Evolutionary conservation across 2,888 invertebrate genomes (phyloP).

Genomic region (Melinaea menophilus): DNA sequence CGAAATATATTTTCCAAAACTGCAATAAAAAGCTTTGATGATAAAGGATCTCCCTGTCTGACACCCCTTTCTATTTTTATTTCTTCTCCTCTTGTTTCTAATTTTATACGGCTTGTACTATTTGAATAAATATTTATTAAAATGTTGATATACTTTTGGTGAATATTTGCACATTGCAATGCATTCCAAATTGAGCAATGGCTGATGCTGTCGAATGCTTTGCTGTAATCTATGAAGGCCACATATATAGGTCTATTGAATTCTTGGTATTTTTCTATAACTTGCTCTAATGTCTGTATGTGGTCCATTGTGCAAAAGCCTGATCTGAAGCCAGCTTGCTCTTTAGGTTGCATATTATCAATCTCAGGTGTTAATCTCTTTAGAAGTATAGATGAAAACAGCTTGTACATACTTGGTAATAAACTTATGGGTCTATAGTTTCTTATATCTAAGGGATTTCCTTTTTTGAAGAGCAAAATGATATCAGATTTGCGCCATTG

Average conservation of each 20-base stretch:
- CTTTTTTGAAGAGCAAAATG: no score
- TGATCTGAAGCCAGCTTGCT: constrained; percentile 28
- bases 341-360: constrained; percentile 14
- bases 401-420: no score
- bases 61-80: constrained; percentile 14
- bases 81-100: neutral
- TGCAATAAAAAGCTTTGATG: constrained; percentile 8
- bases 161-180: constrained; percentile 13
- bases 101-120: constrained; percentile 19
- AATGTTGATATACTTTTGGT: constrained; percentile 16
- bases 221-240: constrained; percentile 3
- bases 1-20: no score
- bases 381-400: no score
- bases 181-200: constrained; percentile 25
- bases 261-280: constrained; percentile 28
- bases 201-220: constrained; percentile 17
- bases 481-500: no score
- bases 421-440: no score
- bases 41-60: constrained; percentile 13
- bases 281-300: neutral
- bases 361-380: no score
- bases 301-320: constrained; percentile 21
- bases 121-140: constrained; percentile 23
- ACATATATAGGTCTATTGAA: constrained; percentile 8
- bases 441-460: no score